Evolutionary conservation across 2,113 vertebrate genomes (phyloP).

Genomic region (Anolis carolinensis): DNA sequence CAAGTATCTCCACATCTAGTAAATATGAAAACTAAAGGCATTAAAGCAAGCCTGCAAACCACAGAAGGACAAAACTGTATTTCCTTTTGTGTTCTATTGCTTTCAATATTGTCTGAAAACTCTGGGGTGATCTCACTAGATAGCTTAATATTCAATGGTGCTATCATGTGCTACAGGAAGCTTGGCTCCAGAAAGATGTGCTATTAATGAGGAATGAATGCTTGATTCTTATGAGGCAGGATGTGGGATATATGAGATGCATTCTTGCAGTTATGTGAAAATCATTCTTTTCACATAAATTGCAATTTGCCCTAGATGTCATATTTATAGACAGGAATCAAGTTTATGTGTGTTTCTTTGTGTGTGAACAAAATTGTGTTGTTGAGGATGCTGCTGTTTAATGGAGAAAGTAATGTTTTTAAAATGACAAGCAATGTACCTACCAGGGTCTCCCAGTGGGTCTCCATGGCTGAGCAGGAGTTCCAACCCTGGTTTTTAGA

Average conservation of each 20-base stretch:
- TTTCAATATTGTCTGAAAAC: background rate
- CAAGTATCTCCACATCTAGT: background rate
- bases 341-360: too few species aligned
- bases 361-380: too few species aligned
- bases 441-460: too few species aligned
- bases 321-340: too few species aligned
- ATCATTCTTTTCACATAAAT: background rate
- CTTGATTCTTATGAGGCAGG: conserved; percentile 14
- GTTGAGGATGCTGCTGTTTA: too few species aligned
- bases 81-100: background rate
- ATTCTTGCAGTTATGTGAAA: background rate
- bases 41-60: background rate
- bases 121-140: background rate
- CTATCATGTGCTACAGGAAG: conserved; percentile 8
- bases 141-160: conserved; percentile 11
- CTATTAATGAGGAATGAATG: conserved; percentile 14
- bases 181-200: conserved; percentile 13
- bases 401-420: too few species aligned
- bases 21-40: background rate
- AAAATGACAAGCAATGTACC: too few species aligned
- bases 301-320: background rate
- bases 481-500: too few species aligned
- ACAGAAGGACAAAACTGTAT: background rate
- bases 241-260: conserved; percentile 5
- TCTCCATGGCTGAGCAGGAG: too few species aligned